These are phyloP conservation scores for Pterocles burchelli DNA, from an alignment of 2,113 vertebrate species.

Conservation along the genomic window DNA sequence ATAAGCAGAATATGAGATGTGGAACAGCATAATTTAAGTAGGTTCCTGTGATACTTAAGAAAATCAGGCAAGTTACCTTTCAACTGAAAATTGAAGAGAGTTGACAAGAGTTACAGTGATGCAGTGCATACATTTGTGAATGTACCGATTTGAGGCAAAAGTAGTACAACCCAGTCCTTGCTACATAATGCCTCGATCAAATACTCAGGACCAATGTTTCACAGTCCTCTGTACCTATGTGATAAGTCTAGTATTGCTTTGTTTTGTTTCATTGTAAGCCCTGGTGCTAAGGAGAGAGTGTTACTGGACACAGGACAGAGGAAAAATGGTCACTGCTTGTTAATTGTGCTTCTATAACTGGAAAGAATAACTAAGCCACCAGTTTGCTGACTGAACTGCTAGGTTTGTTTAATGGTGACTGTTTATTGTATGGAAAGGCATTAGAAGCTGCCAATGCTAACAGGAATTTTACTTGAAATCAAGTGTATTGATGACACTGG, in stretches of 20 bases:
- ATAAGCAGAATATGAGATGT: neutral
- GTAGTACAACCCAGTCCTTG: neutral
- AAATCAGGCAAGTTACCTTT: neutral
- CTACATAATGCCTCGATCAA: neutral
- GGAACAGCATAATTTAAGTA: neutral
- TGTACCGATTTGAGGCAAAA: neutral
- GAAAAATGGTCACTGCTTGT: neutral
- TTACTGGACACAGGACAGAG: neutral
- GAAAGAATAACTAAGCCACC: neutral
- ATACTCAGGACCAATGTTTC: neutral
- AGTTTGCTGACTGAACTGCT: slow-evolving; percentile 25
- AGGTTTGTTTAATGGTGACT: neutral
- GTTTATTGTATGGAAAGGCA: neutral
- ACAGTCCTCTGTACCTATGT: neutral
- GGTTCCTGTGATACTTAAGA: neutral
- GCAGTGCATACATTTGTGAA: neutral
- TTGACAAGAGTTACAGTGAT: neutral
- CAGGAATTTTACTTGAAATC: neutral
- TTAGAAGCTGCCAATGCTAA: neutral
- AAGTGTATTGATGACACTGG: neutral
- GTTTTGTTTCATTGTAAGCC: neutral
- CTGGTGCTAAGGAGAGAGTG: neutral
- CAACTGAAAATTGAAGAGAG: neutral
- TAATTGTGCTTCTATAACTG: slow-evolving; percentile 1
- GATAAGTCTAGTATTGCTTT: neutral